These are phyloP conservation scores for Nannoperca australis DNA, from an alignment of 2,797 vertebrate species.

Conservation along the genomic window DNA sequence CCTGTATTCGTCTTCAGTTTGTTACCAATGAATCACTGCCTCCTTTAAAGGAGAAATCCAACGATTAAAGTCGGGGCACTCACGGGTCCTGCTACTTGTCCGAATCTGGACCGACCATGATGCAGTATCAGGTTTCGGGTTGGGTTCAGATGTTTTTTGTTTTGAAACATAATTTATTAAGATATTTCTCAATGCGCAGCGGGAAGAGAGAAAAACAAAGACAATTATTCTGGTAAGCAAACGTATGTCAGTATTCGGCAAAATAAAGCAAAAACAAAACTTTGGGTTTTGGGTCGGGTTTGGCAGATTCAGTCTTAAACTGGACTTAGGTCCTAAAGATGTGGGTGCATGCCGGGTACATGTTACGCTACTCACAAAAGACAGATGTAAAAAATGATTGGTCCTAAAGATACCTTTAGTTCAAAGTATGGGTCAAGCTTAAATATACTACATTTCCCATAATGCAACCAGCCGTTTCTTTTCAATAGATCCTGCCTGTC, in stretches of 20 bases:
- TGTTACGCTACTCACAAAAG: background rate
- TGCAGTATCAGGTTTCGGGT: background rate
- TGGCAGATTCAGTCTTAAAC: background rate
- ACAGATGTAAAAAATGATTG: background rate
- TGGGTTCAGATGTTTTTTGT: background rate
- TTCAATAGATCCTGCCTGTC: background rate
- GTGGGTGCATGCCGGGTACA: background rate
- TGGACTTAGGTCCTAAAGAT: background rate
- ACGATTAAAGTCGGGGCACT: background rate
- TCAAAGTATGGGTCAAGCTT: background rate
- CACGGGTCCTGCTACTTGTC: background rate
- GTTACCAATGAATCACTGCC: background rate
- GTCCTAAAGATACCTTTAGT: background rate
- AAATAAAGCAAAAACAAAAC: background rate
- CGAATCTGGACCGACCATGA: background rate
- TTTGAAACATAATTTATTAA: background rate
- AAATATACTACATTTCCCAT: background rate
- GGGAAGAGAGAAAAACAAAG: background rate
- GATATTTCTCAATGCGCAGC: background rate
- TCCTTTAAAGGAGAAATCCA: background rate
- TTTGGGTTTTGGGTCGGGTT: background rate
- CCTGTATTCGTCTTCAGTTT: background rate
- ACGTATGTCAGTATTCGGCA: background rate
- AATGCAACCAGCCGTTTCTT: background rate
- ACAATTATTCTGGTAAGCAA: background rate